Percentiles rank a stretch among this genome's conserved stretches.
phyloP scores from a whole-genome alignment of 2,113 vertebrate genomes.

The Opisthocomus hoazin region DNA sequence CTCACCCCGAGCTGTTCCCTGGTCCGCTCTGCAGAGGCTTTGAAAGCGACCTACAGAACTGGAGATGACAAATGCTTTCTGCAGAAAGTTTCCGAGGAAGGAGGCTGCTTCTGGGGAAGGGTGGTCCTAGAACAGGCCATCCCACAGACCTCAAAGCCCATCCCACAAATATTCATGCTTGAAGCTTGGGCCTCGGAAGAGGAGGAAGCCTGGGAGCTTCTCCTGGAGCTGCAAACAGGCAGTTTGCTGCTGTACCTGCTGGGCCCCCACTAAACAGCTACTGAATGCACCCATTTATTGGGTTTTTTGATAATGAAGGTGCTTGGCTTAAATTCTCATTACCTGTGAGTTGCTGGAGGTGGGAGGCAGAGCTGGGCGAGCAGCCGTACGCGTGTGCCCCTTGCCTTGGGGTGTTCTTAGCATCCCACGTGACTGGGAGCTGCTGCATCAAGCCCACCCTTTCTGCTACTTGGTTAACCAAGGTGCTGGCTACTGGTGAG shows the following conservation, averaged over 20 bases:
- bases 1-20: background rate
- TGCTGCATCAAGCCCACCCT: background rate
- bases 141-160: rapidly evolving
- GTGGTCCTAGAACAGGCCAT: background rate
- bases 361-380: background rate
- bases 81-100: background rate
- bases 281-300: too few species aligned
- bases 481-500: background rate
- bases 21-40: background rate
- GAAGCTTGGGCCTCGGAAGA: background rate
- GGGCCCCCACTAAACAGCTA: background rate
- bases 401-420: too few species aligned
- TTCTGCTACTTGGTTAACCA: background rate
- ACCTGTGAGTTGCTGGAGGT: background rate
- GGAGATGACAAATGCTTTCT: rapidly evolving
- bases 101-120: background rate
- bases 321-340: background rate
- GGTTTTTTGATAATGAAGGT: background rate
- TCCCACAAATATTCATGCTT: rapidly evolving
- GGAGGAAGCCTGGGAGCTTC: background rate
- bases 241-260: background rate
- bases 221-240: background rate
- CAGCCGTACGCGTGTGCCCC: rapidly evolving
- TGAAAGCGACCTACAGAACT: rapidly evolving
- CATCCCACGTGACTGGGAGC: rapidly evolving